A percentile compares a stretch with the other conserved stretches of the same genome.
Evolutionary conservation across 2,113 vertebrate genomes (phyloP).

Genomic region (cattle (Bos taurus)): ARS-UCD2.0 NC_037357.1:56269001-56269500

Average conservation of each 20-base stretch:
- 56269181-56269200: not conserved
- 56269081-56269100: not conserved
- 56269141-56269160: not conserved
- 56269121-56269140: not conserved
- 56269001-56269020: not conserved
- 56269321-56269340: not conserved
- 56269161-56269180: not conserved
- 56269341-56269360: not conserved
- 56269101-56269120: not conserved
- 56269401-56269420: not conserved
- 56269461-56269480: not conserved
- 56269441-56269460: not conserved
- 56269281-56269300: not conserved
- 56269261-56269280: not conserved
- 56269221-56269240: not conserved
- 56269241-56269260: not conserved
- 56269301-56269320: not conserved
- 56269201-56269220: not conserved
- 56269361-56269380: not conserved
- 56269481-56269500: not conserved
- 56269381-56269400: not conserved
- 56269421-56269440: not conserved
- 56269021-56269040: not conserved
- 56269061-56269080: not conserved
- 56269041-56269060: not conserved